A percentile compares a stretch with the other conserved stretches of the same genome.
Conservation (phyloP, 2,797 vertebrate genomes). For the Leptodactylus fallax region DNA sequence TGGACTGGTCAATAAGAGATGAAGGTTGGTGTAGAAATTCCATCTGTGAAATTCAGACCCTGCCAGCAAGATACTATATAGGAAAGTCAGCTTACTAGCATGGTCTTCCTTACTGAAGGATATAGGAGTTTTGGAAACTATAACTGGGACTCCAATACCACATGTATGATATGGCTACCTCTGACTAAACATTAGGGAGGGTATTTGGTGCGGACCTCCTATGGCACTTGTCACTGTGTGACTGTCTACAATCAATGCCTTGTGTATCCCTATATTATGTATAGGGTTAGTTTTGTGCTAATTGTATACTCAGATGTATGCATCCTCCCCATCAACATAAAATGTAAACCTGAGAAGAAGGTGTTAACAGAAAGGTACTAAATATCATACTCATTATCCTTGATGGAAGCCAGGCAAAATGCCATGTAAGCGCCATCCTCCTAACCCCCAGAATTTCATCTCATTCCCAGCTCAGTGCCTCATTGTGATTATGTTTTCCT, state of each 20-base stretch:
- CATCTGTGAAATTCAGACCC: too few species aligned
- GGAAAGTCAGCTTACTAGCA: too few species aligned
- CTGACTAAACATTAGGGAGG: too few species aligned
- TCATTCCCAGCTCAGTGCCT: slow-evolving; percentile 30
- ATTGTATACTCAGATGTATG: not conserved
- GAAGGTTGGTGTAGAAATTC: too few species aligned
- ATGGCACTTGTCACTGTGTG: too few species aligned
- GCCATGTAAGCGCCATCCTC: not conserved
- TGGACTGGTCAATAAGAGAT: too few species aligned
- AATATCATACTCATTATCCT: slow-evolving; percentile 18
- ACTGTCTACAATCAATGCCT: not conserved
- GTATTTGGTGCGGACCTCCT: too few species aligned
- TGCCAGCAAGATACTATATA: too few species aligned
- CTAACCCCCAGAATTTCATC: slow-evolving; percentile 32
- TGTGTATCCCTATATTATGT: not conserved
- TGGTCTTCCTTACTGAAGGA: too few species aligned
- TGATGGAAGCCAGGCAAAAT: slow-evolving; percentile 5
- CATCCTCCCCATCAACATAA: not conserved
- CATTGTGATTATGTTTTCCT: slow-evolving; percentile 44
- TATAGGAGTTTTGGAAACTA: too few species aligned
- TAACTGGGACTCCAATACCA: too few species aligned
- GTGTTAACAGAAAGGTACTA: slow-evolving; percentile 27
- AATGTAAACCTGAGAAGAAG: not conserved
- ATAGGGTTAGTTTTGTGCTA: not conserved
- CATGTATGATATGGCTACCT: too few species aligned